Conservation (phyloP, 2,113 vertebrate genomes). For the Dasyornis broadbenti region DNA sequence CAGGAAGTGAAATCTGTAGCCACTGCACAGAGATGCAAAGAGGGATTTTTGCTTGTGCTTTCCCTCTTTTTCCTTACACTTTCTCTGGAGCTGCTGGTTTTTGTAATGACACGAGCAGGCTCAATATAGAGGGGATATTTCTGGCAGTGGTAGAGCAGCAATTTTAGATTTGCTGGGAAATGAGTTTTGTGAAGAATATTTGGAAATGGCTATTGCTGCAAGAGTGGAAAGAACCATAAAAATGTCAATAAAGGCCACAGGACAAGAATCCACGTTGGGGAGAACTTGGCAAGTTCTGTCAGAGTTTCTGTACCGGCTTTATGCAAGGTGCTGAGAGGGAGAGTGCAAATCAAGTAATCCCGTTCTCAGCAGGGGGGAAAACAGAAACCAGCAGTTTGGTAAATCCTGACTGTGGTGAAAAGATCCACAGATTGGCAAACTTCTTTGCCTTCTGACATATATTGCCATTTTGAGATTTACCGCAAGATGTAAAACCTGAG, state of each 20-base stretch:
- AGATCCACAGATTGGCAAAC: neutral
- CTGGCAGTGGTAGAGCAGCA: neutral
- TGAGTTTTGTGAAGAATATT: neutral
- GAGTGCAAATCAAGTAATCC: too few species aligned
- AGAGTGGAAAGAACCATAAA: neutral
- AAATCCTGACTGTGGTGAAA: neutral
- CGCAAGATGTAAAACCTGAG: neutral
- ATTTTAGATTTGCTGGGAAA: neutral
- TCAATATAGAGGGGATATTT: neutral
- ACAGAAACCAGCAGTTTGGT: neutral
- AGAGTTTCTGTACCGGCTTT: neutral
- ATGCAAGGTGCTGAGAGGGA: neutral
- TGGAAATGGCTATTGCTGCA: neutral
- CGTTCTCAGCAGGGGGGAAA: neutral
- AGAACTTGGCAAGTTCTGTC: neutral
- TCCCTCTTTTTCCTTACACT: too few species aligned
- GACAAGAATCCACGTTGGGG: neutral
- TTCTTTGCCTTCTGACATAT: neutral
- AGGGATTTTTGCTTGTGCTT: neutral
- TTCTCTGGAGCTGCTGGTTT: neutral
- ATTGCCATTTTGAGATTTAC: neutral
- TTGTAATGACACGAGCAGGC: neutral
- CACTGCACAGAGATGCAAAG: neutral
- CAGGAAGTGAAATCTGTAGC: neutral
- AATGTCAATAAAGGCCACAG: neutral